Percentiles rank a stretch among this genome's conserved stretches.
Conservation (phyloP, 2,888 invertebrate species). For the Leucoptera coffeella region DNA sequence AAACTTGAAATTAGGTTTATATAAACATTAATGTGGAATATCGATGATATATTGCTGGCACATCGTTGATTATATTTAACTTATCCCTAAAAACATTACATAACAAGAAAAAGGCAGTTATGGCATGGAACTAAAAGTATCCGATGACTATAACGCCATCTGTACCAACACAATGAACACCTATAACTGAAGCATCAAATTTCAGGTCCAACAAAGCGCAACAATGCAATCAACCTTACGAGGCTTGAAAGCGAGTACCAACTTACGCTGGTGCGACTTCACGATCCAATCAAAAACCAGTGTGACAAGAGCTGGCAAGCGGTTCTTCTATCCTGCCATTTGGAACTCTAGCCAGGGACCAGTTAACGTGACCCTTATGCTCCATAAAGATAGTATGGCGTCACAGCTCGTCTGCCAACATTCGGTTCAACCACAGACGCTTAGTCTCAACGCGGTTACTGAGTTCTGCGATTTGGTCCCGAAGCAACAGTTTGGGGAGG, state of each 20-base stretch:
- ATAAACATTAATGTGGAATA: too few relatives aligned
- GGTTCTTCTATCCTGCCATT: constrained; percentile 69
- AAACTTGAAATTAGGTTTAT: too few relatives aligned
- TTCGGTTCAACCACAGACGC: constrained; percentile 54
- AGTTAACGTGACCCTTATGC: constrained; percentile 61
- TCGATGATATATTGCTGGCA: too few relatives aligned
- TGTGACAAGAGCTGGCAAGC: constrained; percentile 58
- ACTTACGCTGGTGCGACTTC: constrained; percentile 71
- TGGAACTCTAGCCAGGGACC: constrained; percentile 62
- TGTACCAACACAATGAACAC: too few relatives aligned
- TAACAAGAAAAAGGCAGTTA: too few relatives aligned
- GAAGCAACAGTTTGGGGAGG: constrained; percentile 57
- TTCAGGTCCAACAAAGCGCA: constrained; percentile 60
- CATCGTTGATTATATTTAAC: too few relatives aligned
- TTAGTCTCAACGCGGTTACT: constrained; percentile 66
- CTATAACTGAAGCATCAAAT: constrained; percentile 3
- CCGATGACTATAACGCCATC: too few relatives aligned
- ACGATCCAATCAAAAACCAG: constrained; percentile 46
- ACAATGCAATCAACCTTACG: constrained; percentile 63
- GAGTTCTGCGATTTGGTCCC: constrained; percentile 78
- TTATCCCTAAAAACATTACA: too few relatives aligned
- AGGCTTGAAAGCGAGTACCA: constrained; percentile 65
- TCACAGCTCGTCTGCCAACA: constrained; percentile 59
- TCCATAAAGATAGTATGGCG: constrained; percentile 57
- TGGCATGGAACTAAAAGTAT: too few relatives aligned